Evolutionary conservation across 2,113 vertebrate genomes (phyloP).

Genomic region (Cyanistes caeruleus): DNA sequence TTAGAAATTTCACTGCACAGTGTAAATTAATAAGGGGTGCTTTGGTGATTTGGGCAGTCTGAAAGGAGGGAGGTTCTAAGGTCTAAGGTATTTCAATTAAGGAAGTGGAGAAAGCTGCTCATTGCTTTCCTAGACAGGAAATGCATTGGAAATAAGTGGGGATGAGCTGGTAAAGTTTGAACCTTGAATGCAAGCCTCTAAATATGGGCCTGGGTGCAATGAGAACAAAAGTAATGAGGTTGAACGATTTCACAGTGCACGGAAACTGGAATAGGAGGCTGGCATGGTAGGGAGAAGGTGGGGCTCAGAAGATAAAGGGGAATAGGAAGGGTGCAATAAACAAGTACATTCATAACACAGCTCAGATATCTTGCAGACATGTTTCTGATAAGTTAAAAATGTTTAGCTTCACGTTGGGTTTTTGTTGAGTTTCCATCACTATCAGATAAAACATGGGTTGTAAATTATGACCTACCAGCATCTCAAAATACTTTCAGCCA

Average conservation of each 20-base stretch:
- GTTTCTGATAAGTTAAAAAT: background rate
- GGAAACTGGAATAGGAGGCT: background rate
- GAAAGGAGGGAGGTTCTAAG: background rate
- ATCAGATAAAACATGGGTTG: background rate
- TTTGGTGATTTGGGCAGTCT: background rate
- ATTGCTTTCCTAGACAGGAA: background rate
- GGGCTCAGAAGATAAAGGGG: background rate
- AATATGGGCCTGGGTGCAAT: background rate
- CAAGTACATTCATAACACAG: background rate
- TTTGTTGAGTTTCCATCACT: background rate
- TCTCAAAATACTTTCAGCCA: background rate
- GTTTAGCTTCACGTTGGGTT: rapidly evolving
- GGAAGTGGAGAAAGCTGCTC: background rate
- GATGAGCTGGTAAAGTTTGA: background rate
- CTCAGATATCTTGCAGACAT: background rate
- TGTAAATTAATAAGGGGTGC: background rate
- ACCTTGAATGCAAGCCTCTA: background rate
- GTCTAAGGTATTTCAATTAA: background rate
- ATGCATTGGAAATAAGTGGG: background rate
- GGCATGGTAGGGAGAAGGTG: background rate
- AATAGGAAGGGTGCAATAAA: background rate
- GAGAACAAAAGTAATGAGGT: background rate
- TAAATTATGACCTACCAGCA: background rate
- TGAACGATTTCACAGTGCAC: background rate
- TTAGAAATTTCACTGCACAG: background rate